Evolutionary conservation across 1,140 invertebrate genomes (phyloP).

Genomic region (Vollenhovia emeryi): DNA sequence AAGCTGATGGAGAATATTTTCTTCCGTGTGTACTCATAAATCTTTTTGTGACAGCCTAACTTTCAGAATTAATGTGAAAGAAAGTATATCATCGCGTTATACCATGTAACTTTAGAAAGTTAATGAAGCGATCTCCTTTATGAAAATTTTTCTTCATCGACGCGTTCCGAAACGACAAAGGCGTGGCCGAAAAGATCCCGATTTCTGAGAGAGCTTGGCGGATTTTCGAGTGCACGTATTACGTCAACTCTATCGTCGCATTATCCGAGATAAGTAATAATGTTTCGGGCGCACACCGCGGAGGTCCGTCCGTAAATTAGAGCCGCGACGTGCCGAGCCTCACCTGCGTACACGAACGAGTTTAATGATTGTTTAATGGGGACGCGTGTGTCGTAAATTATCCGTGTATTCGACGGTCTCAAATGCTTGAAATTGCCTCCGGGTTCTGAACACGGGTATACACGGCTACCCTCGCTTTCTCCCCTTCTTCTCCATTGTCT

Average conservation of each 20-base stretch:
- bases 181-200: constrained; percentile 12
- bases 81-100: not conserved
- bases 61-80: not conserved
- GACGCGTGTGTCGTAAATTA: constrained; percentile 85
- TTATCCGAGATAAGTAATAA: constrained; percentile 82
- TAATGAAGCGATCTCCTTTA: not conserved
- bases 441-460: constrained; percentile 71
- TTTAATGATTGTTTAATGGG: constrained; percentile 86
- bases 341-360: constrained; percentile 85
- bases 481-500: constrained; percentile 9
- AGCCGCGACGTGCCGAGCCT: constrained; percentile 79
- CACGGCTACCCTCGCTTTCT: constrained; percentile 59
- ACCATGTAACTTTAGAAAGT: constrained; percentile 25
- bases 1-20: not conserved
- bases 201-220: constrained; percentile 19
- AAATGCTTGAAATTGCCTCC: constrained; percentile 85
- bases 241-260: constrained; percentile 65
- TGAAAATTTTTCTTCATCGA: not conserved
- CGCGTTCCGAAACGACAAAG: not conserved
- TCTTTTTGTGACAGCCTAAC: not conserved
- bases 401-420: constrained; percentile 84
- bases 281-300: constrained; percentile 81
- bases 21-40: not conserved
- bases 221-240: constrained; percentile 49
- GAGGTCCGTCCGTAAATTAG: constrained; percentile 85